Conservation (phyloP, 37 sponge, comb jelly and placozoan genomes). For the Beroe ovata region DNA sequence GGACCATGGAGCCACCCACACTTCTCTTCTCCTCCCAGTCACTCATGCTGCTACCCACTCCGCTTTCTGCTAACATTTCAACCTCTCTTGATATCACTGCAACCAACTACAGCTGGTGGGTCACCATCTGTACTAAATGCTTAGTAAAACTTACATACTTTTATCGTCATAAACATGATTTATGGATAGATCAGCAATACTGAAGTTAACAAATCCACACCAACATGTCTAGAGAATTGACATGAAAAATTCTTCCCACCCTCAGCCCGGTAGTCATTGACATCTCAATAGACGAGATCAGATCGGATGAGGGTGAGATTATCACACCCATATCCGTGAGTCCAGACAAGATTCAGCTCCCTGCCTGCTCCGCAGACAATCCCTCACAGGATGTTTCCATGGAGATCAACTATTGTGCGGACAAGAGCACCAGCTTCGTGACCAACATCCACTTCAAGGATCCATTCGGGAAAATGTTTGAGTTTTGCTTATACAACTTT, state of each 20-base stretch:
- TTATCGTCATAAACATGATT: too few species aligned
- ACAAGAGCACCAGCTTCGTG: constrained; percentile 55
- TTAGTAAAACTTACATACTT: neutral
- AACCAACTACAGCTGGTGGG: constrained; percentile 71
- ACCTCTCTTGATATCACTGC: constrained; percentile 71
- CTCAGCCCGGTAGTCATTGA: constrained; percentile 10
- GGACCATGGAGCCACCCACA: constrained; percentile 45
- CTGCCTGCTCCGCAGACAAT: constrained; percentile 49
- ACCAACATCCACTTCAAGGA: constrained; percentile 2
- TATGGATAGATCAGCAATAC: too few species aligned
- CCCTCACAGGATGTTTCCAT: constrained; percentile 21
- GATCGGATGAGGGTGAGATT: constrained; percentile 54
- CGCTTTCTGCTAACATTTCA: constrained; percentile 70
- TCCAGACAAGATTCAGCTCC: constrained; percentile 12
- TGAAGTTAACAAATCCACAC: too few species aligned
- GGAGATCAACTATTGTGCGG: constrained; percentile 40
- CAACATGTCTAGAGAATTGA: too few species aligned
- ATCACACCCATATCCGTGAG: constrained; percentile 34
- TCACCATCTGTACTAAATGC: neutral
- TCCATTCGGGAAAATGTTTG: constrained; percentile 7
- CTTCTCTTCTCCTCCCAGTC: constrained; percentile 67
- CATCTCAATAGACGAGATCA: constrained; percentile 5
- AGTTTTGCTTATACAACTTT: neutral
- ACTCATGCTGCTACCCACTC: constrained; percentile 73
- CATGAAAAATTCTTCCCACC: too few species aligned